Conservation (phyloP, 2,888 invertebrate genomes). For the Rotaria macrura region DNA sequence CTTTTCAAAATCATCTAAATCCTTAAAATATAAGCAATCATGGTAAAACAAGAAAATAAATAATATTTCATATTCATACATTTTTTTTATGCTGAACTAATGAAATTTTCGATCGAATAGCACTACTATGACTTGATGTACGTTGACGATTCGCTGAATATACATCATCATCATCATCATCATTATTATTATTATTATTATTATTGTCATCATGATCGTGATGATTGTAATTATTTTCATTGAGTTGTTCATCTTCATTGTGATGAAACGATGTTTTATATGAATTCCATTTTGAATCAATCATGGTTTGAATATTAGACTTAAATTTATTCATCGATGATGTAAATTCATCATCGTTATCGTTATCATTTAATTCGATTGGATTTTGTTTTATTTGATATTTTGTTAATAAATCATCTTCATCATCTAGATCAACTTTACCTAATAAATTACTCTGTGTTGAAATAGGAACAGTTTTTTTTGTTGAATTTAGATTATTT, state of each 20-base stretch:
- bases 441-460: background rate
- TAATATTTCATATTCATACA: background rate
- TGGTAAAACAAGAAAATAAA: background rate
- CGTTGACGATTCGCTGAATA: background rate
- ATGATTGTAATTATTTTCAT: no score
- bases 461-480: background rate
- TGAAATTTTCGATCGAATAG: background rate
- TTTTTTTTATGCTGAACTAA: background rate
- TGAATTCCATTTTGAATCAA: constrained; percentile 17
- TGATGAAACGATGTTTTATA: constrained; percentile 5
- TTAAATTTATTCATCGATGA: background rate
- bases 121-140: background rate
- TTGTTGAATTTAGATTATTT: background rate
- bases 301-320: background rate
- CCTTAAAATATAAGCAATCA: background rate
- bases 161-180: background rate
- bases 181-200: background rate
- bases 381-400: background rate
- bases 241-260: background rate
- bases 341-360: background rate
- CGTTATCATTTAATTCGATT: background rate
- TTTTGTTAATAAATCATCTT: constrained; percentile 1
- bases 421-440: constrained; percentile 17
- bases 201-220: background rate
- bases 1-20: constrained; percentile 46